Conservation (phyloP, 2,888 invertebrate genomes). For the Synanthedon myopaeformis region DNA sequence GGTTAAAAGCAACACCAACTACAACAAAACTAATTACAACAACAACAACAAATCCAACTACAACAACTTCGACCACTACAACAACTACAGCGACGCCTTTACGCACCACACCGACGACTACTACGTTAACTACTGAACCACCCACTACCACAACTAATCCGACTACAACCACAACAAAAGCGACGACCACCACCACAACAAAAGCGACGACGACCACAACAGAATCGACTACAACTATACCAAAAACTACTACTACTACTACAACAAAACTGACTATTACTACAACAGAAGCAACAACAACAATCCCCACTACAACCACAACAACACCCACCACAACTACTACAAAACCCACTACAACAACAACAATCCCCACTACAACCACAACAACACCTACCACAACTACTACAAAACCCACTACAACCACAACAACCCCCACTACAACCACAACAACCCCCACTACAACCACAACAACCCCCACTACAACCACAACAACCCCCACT, state of each 20-base stretch:
- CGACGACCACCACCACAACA: constrained; percentile 1
- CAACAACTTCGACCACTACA: neutral
- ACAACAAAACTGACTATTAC: constrained; percentile 2
- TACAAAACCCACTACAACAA: constrained; percentile 4
- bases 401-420: constrained; percentile 2
- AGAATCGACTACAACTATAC: constrained; percentile 1
- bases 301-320: constrained; percentile 2
- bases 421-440: constrained; percentile 9
- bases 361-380: constrained; percentile 8
- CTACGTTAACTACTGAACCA: constrained; percentile 17
- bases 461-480: constrained; percentile 4
- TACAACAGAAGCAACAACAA: constrained; percentile 4
- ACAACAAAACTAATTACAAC: constrained; percentile 1
- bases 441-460: constrained; percentile 6
- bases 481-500: constrained; percentile 2
- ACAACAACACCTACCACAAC: constrained; percentile 6
- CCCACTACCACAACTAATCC: constrained; percentile 6
- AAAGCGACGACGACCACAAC: constrained; percentile 1
- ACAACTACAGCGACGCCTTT: neutral
- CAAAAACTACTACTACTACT: neutral
- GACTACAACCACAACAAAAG: constrained; percentile 3
- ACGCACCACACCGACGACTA: neutral
- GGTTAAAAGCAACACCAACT: constrained; percentile 1
- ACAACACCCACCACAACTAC: constrained; percentile 3
- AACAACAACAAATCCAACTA: neutral